Base-by-base conservation (phyloP, 2,113 vertebrate species). In the Pycnonotus jocosus region DNA sequence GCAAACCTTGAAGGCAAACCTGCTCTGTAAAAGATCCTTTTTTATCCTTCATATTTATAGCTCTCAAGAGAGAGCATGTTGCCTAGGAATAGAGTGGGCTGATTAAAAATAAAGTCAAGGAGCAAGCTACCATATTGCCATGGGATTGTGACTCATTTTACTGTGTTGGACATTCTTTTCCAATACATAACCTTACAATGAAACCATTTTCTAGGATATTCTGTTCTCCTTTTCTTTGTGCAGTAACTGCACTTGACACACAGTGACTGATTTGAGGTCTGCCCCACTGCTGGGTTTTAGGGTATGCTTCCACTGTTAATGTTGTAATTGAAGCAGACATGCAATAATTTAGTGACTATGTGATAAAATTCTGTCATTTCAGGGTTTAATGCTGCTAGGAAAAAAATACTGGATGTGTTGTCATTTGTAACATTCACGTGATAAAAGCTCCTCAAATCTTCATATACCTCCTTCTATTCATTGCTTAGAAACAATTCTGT, bases 1-100 rank as follows among this genome's bases (percentile, higher is more conserved):
- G 66, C 45, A 96, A 96, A 97, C 80, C 81, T 88, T 96, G 69
- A 84, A 96, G 92, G 82, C 86, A 90, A 94, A 94, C 54, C 65
- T 94, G 66, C 60, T 78, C 40, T 38, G 42, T 86, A 94, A 92
- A 76, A 93, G 79, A 96, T 70, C 38, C 62, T 47, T 90, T 94
- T 81, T 91, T 62, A 85, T 79, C 94, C 88, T 83, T 84, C 74
- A 44, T 94, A 81, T 92, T 94, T 96, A 79, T 53, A 73, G 54
- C 61, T 88, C 87, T 87, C 95, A 86, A 85, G 38, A 85, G 70
- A 77, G 37, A 80, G 2, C 18, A 51, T 22, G 81, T 91, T 95
- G 58, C 83, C 56, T 90, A 81, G 71, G 74, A 95, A 89, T 90
- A 95, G 14, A 85, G 66, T 77, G 47, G 80, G 65, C 77, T 95